These are phyloP conservation scores for Amblyornis subalaris DNA, from an alignment of 2,113 vertebrate genomes.

Conservation along the genomic window DNA sequence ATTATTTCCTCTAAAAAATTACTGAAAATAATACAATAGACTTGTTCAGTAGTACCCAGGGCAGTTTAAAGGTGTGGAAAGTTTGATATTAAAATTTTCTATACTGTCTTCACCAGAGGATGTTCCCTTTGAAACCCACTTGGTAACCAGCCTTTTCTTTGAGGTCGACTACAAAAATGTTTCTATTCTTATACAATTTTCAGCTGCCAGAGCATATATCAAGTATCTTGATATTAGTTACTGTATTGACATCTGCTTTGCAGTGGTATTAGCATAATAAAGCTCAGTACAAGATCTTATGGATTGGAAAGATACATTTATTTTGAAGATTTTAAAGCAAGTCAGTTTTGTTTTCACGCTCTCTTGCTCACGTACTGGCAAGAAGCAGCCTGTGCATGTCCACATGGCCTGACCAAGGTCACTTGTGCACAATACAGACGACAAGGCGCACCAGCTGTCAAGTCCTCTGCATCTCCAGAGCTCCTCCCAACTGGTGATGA, in stretches of 20 bases:
- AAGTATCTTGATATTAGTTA: not conserved
- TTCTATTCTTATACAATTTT: not conserved
- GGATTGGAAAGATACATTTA: not conserved
- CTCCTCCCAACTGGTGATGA: accelerated
- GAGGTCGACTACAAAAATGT: not conserved
- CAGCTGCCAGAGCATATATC: not conserved
- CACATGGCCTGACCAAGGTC: not conserved
- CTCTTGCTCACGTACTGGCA: not conserved
- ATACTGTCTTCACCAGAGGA: not conserved
- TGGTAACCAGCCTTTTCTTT: not conserved
- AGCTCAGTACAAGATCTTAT: not conserved
- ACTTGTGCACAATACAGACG: not conserved
- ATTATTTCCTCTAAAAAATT: not conserved
- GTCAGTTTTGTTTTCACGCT: not conserved
- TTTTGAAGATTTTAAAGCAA: not conserved
- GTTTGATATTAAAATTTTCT: not conserved
- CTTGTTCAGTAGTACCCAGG: not conserved
- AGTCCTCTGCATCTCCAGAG: not conserved
- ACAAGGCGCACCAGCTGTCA: accelerated
- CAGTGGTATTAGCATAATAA: not conserved
- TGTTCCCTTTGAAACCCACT: not conserved
- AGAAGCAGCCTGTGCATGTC: not conserved
- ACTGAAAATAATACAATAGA: not conserved
- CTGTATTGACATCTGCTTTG: not conserved
- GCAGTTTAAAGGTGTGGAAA: not conserved